Evolutionary conservation across 2,113 vertebrate species (phyloP), one percentile per base, ranked within the genome.

Genomic region (Eira barbara): DNA sequence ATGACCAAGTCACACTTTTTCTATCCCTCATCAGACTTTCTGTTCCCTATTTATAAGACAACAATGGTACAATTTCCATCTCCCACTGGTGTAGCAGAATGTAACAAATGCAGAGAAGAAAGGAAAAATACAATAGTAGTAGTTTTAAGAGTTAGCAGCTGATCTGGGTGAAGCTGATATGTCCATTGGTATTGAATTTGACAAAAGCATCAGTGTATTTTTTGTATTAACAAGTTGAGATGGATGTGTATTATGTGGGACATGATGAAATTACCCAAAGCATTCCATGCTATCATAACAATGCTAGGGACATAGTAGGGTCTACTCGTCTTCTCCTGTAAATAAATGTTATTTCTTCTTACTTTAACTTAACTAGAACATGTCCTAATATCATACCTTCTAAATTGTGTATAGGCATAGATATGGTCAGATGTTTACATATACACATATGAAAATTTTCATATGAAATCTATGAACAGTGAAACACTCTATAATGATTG

Each of bases 101-200:
- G 25, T 4, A 47, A 6, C 20, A 52, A 65, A 42, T 36, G 27
- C 6, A 73, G 1, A 61, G 36, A 88, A 47, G 6, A 91, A 15
- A 80, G 1, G 17, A 45, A 61, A 11, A n/a, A 12, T 17, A 18
- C 3, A 0, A 21, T 6, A 20, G 8, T 6, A 20, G 11, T 52
- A 36, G 21, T 61, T 65, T 65, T 63, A 65, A 61, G 18, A 4
- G 7, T 73, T 89, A 15, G 23, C 45, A n/a, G 10, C 55, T 39
- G 20, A 69, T 91, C 61, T 83, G 18, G 31, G 5, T 25, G 21
- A 74, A 55, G 31, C 20, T 79, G 6, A 4, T 84, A 17, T 1
- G 18, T 8, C 21, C 17, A 27, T 8, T 21, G n/a, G 10, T 25
- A 23, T 36, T 31, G 84, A 52, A 85, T 82, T 11, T 93, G 49